Evolutionary conservation across 2,113 vertebrate genomes (phyloP).

Genomic region (Hemiscyllium ocellatum): DNA sequence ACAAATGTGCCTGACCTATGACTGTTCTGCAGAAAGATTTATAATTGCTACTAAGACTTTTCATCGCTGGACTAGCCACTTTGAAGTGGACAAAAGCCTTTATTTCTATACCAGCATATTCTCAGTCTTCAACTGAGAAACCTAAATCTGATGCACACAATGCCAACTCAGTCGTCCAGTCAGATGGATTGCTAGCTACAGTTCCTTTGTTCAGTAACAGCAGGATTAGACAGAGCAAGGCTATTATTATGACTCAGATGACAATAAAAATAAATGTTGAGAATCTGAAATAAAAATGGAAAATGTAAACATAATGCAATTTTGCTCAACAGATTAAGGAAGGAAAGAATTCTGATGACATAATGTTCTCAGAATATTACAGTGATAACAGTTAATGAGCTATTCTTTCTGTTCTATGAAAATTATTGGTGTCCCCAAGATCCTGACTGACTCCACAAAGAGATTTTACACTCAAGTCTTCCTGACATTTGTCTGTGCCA

Average conservation of each 20-base stretch:
- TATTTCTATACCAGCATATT: background rate
- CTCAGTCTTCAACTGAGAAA: background rate
- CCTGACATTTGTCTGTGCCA: background rate
- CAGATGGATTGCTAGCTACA: background rate
- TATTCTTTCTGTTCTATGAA: background rate
- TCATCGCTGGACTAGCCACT: background rate
- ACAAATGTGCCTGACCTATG: slow-evolving; percentile 8
- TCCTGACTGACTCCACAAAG: background rate
- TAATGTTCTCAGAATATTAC: background rate
- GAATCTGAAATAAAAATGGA: background rate
- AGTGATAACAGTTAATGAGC: background rate
- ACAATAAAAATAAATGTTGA: background rate
- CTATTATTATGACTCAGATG: background rate
- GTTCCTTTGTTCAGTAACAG: background rate
- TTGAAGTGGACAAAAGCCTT: background rate
- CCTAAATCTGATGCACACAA: background rate
- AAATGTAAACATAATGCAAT: background rate
- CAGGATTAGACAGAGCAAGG: background rate
- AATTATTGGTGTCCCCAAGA: background rate
- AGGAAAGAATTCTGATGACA: background rate
- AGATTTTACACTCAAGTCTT: background rate
- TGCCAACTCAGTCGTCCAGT: background rate
- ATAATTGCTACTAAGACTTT: background rate
- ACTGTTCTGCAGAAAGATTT: background rate
- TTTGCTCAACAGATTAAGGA: background rate